A percentile compares a stretch with the other conserved stretches of the same genome.
These are phyloP conservation scores for Fregata magnificens DNA, from an alignment of 2,113 vertebrate genomes.

Conservation along the genomic window DNA sequence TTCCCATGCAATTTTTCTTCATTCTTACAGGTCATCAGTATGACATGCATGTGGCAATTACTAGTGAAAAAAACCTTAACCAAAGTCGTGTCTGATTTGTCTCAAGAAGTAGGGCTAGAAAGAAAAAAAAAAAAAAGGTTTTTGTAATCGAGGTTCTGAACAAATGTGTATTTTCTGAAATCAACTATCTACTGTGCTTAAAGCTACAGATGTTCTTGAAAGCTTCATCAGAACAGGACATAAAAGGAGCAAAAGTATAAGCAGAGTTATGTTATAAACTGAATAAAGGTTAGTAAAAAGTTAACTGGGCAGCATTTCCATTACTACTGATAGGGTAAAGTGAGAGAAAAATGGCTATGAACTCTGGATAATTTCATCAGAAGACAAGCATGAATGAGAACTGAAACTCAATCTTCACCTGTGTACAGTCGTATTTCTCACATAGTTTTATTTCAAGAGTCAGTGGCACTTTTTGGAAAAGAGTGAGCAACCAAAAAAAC, in stretches of 20 bases:
- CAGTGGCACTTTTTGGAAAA: neutral
- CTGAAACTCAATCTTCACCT: neutral
- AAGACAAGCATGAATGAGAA: neutral
- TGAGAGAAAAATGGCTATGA: neutral
- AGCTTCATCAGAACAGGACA: neutral
- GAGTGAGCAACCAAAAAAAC: neutral
- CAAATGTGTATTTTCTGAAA: neutral
- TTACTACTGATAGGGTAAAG: neutral
- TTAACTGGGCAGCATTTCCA: neutral
- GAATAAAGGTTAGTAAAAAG: neutral
- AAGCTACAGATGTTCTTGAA: neutral
- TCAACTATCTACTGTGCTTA: neutral
- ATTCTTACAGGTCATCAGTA: slow-evolving; percentile 37
- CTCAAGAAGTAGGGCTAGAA: neutral
- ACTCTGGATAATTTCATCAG: neutral
- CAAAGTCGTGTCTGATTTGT: neutral
- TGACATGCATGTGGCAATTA: neutral
- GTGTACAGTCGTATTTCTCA: neutral
- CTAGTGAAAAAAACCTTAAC: neutral
- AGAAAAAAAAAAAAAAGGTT: neutral
- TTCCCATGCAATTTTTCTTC: slow-evolving; percentile 36
- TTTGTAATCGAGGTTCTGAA: neutral
- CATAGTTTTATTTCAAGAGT: neutral
- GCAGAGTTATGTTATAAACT: neutral
- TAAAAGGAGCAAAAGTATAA: neutral